Evolutionary conservation across 2,797 vertebrate species (phyloP).

Genomic region (Coilia nasus): DNA sequence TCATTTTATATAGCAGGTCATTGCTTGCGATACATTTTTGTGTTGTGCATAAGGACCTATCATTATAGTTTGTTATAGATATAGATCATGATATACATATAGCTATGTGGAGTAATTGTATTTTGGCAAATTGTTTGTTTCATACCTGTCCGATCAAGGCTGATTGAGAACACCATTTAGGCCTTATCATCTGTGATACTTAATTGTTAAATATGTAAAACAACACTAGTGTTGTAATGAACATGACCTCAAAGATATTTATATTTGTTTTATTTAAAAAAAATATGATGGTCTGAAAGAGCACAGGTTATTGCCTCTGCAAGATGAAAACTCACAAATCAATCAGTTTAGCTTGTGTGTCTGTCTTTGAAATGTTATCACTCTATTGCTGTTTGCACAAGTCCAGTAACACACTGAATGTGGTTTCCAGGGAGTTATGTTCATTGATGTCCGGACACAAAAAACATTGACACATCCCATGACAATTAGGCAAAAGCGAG

Average conservation of each 20-base stretch:
- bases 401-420: neutral
- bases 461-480: neutral
- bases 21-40: neutral
- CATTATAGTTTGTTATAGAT: neutral
- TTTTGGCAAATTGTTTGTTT: neutral
- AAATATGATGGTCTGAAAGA: neutral
- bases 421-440: neutral
- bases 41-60: neutral
- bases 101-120: neutral
- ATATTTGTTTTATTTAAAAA: neutral
- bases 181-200: neutral
- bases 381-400: neutral
- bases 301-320: neutral
- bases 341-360: neutral
- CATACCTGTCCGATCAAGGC: neutral
- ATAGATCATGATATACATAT: no score
- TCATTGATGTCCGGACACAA: neutral
- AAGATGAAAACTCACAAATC: neutral
- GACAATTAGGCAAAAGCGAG: neutral
- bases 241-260: neutral
- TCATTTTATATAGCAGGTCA: no score
- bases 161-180: neutral
- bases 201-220: neutral
- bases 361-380: neutral
- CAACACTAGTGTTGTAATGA: neutral